Evolutionary conservation across 2,888 invertebrate genomes (phyloP).

Genomic region (Lasioglossum oenotherae): DNA sequence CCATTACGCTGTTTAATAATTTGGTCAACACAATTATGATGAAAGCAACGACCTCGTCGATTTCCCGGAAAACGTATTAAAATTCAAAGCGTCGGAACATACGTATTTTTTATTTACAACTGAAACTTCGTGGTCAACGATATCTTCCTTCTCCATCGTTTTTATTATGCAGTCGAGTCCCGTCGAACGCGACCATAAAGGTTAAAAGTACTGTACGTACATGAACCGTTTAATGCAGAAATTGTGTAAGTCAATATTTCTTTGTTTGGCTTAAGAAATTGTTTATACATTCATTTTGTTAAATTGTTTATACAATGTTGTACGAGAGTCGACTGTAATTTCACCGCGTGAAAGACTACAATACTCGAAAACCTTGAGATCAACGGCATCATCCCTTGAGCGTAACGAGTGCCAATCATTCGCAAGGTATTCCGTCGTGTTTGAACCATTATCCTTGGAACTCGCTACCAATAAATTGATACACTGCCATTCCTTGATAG

Average conservation of each 20-base stretch:
- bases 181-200: too few species aligned
- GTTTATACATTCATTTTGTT: too few species aligned
- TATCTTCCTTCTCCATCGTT: background rate
- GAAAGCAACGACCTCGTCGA: background rate
- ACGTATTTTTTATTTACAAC: background rate
- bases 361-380: conserved; percentile 24
- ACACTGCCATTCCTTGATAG: conserved; percentile 5
- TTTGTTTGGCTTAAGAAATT: too few species aligned
- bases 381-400: conserved; percentile 23
- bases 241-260: too few species aligned
- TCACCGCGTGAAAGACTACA: background rate
- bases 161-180: background rate
- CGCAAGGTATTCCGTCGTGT: conserved; percentile 14
- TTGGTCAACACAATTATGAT: background rate
- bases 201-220: too few species aligned
- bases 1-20: background rate
- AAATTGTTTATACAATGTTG: background rate
- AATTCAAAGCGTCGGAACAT: background rate
- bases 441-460: conserved; percentile 39
- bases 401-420: conserved; percentile 1
- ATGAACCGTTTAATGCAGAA: too few species aligned
- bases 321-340: background rate
- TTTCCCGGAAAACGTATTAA: background rate
- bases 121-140: background rate
- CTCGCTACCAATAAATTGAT: conserved; percentile 37